Percentiles rank a stretch among this genome's conserved stretches.
These are phyloP conservation scores for Alexandromys fortis DNA, from an alignment of 2,113 vertebrate genomes.

Conservation along the genomic window DNA sequence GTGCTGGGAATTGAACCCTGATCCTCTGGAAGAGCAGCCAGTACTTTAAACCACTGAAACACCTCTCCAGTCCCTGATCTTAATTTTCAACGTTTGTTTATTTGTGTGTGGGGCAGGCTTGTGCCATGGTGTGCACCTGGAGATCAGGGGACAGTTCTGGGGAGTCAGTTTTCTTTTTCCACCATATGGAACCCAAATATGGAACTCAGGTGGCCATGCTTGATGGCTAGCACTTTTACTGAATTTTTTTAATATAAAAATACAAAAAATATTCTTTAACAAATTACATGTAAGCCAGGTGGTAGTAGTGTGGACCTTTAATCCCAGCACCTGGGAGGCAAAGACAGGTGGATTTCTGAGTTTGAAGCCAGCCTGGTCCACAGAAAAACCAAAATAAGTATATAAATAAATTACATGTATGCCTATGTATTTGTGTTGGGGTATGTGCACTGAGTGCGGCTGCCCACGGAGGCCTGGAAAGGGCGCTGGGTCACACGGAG, in stretches of 20 bases:
- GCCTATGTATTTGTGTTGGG: background rate
- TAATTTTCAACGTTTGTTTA: background rate
- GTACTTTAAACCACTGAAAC: background rate
- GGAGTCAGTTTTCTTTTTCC: background rate
- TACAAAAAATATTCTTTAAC: background rate
- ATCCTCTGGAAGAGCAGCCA: background rate
- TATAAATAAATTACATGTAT: background rate
- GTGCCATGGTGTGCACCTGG: background rate
- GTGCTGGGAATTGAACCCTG: background rate
- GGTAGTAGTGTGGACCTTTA: background rate
- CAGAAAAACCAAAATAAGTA: background rate
- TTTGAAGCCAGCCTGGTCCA: background rate
- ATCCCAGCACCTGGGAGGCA: background rate
- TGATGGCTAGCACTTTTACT: background rate
- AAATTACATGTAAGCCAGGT: background rate
- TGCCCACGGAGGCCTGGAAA: background rate
- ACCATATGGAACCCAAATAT: background rate
- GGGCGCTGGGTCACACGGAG: background rate
- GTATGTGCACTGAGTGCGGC: background rate
- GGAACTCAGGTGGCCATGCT: background rate
- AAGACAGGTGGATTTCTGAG: background rate
- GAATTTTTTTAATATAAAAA: background rate
- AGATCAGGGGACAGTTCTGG: background rate
- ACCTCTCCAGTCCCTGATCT: background rate
- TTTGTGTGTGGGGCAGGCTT: background rate